These are phyloP conservation scores for Plecotus auritus DNA, from an alignment of 2,113 vertebrate species.

Conservation along the genomic window DNA sequence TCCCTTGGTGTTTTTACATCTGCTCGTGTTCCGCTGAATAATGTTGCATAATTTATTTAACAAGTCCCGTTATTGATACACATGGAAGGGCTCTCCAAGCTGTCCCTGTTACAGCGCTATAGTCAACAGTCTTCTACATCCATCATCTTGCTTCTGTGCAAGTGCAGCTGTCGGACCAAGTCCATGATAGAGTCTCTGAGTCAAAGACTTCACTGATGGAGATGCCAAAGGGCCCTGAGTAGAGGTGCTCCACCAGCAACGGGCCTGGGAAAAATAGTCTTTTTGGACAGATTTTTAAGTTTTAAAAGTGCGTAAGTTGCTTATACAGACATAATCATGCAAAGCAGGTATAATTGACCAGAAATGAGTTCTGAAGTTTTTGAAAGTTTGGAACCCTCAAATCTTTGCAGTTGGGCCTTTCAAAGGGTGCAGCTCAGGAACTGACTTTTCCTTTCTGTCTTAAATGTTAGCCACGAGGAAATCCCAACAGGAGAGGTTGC, in stretches of 20 bases:
- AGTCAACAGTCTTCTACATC: too few relatives aligned
- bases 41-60: too few relatives aligned
- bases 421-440: background rate
- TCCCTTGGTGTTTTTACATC: background rate
- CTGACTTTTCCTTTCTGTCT: background rate
- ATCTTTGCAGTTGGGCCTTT: background rate
- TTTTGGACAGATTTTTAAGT: background rate
- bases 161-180: fast-evolving
- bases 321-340: too few relatives aligned
- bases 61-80: background rate
- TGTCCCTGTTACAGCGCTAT: background rate
- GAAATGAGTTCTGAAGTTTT: background rate
- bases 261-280: background rate
- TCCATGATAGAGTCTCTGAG: background rate
- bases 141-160: background rate
- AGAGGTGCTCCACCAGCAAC: background rate
- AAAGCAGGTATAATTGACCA: background rate
- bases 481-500: fast-evolving
- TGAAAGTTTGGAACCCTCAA: background rate
- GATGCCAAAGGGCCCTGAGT: background rate
- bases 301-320: fast-evolving
- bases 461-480: background rate
- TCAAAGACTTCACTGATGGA: fast-evolving
- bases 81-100: background rate
- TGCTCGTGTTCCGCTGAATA: fast-evolving